Conservation (phyloP, 1,140 invertebrate genomes). For the Nymphalis io region DNA sequence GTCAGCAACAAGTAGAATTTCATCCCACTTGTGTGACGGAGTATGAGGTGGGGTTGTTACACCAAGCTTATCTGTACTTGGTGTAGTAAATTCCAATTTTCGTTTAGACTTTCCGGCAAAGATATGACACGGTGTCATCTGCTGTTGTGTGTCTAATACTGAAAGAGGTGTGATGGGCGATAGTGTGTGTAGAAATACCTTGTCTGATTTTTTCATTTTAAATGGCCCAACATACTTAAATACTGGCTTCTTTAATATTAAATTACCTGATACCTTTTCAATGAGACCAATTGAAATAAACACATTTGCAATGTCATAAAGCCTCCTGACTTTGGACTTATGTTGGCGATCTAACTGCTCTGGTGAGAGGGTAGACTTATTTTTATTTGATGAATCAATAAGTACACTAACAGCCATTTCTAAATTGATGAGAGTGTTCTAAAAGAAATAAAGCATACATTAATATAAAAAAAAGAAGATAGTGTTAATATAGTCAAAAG, state of each 20-base stretch:
- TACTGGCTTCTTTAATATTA: conserved; percentile 84
- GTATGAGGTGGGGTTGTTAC: conserved; percentile 72
- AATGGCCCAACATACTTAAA: conserved; percentile 85
- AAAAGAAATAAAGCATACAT: conserved; percentile 56
- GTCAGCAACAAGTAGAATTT: conserved; percentile 75
- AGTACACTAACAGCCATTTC: conserved; percentile 86
- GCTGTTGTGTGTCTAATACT: conserved; percentile 52
- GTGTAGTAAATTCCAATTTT: conserved; percentile 77
- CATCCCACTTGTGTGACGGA: conserved; percentile 79
- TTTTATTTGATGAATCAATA: conserved; percentile 75
- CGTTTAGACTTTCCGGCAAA: conserved; percentile 72
- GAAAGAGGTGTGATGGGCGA: conserved; percentile 71
- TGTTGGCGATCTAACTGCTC: conserved; percentile 77
- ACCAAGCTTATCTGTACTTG: conserved; percentile 57
- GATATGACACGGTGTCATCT: conserved; percentile 59
- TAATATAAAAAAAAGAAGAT: neutral
- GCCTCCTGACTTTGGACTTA: conserved; percentile 85
- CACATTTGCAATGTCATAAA: conserved; percentile 90
- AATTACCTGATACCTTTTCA: conserved; percentile 82
- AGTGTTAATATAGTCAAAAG: neutral
- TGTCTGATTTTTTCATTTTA: conserved; percentile 66
- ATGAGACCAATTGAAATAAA: conserved; percentile 86
- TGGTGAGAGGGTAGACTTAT: conserved; percentile 57
- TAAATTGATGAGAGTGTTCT: conserved; percentile 85
- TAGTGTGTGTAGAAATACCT: conserved; percentile 48